Evolutionary conservation across 2,797 vertebrate genomes (phyloP).

Genomic region (Chaetodon trifasciatus): DNA sequence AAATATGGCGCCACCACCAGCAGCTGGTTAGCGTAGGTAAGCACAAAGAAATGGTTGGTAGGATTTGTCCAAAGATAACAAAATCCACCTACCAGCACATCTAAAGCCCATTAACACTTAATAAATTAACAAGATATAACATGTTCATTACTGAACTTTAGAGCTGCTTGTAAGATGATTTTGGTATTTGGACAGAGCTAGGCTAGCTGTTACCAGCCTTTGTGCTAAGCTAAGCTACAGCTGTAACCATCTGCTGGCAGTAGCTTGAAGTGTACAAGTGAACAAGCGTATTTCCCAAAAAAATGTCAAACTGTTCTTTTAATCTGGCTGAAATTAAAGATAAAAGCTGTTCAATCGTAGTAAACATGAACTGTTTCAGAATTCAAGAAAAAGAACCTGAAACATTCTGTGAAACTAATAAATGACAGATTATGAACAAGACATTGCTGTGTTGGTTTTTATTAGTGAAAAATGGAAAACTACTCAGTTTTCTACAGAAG

Average conservation of each 20-base stretch:
- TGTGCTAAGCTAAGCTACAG: neutral
- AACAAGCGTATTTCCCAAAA: neutral
- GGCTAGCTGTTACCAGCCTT: neutral
- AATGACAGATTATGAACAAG: slow-evolving; percentile 60
- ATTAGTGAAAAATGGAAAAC: slow-evolving; percentile 64
- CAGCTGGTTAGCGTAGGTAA: neutral
- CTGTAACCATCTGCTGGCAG: neutral
- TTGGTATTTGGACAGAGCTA: no score
- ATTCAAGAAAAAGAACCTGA: slow-evolving; percentile 12
- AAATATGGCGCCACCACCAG: neutral
- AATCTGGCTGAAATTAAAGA: slow-evolving; percentile 25
- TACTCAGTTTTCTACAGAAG: slow-evolving; percentile 82
- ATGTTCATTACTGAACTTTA: no score
- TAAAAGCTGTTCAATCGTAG: slow-evolving; percentile 10
- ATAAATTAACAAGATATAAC: no score
- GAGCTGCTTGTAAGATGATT: no score
- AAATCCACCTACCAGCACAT: no score
- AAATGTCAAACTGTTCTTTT: slow-evolving; percentile 18
- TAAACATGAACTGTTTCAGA: slow-evolving; percentile 16
- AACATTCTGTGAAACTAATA: slow-evolving; percentile 59
- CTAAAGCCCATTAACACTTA: neutral
- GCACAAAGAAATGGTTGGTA: neutral
- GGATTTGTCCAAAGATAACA: neutral
- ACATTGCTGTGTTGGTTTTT: slow-evolving; percentile 60
- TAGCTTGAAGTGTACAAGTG: neutral